Evolutionary conservation across 2,113 vertebrate species (phyloP), one percentile per base, ranked within the genome.

Genomic region (Rhinoderma darwinii): DNA sequence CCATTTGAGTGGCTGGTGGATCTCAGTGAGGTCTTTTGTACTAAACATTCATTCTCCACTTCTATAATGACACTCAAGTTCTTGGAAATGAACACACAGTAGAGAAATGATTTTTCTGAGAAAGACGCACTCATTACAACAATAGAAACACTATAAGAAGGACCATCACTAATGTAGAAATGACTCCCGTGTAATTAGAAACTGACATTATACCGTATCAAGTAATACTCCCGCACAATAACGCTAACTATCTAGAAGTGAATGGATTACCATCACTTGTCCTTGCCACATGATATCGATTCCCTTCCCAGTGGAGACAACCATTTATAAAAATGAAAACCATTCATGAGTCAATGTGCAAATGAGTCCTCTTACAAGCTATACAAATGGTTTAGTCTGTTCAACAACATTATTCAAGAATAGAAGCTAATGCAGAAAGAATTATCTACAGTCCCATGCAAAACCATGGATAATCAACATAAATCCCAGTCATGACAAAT

Each of bases 31-130:
- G 18, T 77, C 27, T 37, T 77, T 50, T 37, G 12, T 41, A 37
- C 11, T 75, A 4, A 75, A 59, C 5, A 22, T 27, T 14, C 35
- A 66, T 66, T 76, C 9, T 18, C 56, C 50, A 39, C n/a, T 18
- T 44, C 37, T 47, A 18, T 63, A 59, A 50, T 77, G 50, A 85
- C 73, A 85, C 54, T 59, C 41, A 50, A n/a, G 39, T 61, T 85
- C 83, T 44, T 66, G 37, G 83, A 77, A 85, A 85, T 63, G 10
- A 63, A 10, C 47, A 39, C 77, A 85, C 30, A 18, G 39, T 12
- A 77, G 20, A 68, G 68, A 9, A 43, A 15, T 3, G 22, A 15
- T 30, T 74, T 15, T 75, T 75, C 44, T 47, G n/a, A 76, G 22
- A 39, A 9, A 22, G 73, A 63, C 72, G 35, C 51, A 17, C 50